Evolutionary conservation across 2,888 invertebrate genomes (phyloP), one percentile per base, ranked within the genome.

Genomic region (Lepas anatifera): DNA sequence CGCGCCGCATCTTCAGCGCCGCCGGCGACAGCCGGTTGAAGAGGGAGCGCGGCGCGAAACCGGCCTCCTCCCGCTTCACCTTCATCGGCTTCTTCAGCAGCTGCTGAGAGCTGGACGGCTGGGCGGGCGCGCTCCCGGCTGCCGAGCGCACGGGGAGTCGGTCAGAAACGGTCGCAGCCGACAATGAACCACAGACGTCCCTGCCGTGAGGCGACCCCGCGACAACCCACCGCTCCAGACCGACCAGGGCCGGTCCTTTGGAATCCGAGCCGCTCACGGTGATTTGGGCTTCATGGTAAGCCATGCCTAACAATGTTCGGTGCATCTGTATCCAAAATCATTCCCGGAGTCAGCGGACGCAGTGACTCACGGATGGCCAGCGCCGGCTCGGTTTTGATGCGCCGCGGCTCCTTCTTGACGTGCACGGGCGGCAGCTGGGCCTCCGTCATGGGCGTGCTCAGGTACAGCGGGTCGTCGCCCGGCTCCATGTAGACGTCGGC

Each of bases 401-500:
- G 84, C 79, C 88, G 90, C 73, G 83, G 82, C 74, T 90, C 90
- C 77, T 89, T 88, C 77, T 89, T 90, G 11, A 89, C 83, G 80
- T 89, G 91, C 69, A 89, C 85, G 2, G 90, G 88, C 46, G 92
- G 92, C 72, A 92, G 81, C 77, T 89, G 87, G 3, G 87, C 83
- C 78, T 93, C 95, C 13, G 89, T 83, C 85, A 93, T 90, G 75
- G 85, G 82, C 10, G 77, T 78, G 10, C 79, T 80, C 72, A 94
- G 90, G 81, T 97, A 97, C 73, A 96, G 85, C 78, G 92, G 90
- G 73, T 88, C 86, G 79, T 93, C 82, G 72, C 90, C 88, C 75
- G 87, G 85, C 79, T 97, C 96, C 75, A 93, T 87, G 69, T 95
- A 95, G 71, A 95, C 84, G 80, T 97, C 97, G 78, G 89, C 88